A percentile compares a stretch with the other conserved stretches of the same genome.
These are phyloP conservation scores for Notolepis coatsorum DNA, from an alignment of 2,797 vertebrate genomes.

Conservation along the genomic window DNA sequence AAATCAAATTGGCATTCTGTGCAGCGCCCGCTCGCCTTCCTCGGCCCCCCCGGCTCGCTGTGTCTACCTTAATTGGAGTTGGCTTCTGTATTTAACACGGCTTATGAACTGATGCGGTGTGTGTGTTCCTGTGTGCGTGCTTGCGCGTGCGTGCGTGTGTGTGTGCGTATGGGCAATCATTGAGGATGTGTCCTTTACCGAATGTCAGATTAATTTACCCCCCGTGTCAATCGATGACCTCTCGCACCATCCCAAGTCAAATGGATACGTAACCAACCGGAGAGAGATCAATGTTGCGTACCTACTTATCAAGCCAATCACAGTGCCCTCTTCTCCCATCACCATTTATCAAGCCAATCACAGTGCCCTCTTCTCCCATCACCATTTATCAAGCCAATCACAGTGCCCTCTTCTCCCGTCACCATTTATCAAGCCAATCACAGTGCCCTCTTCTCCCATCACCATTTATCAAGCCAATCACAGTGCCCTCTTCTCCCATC, in stretches of 20 bases:
- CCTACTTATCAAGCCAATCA: no score
- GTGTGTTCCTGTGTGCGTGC: neutral
- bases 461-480: no score
- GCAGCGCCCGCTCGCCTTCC: slow-evolving; percentile 32
- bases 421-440: no score
- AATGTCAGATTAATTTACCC: slow-evolving; percentile 45
- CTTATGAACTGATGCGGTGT: slow-evolving; percentile 21
- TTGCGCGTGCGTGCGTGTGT: neutral
- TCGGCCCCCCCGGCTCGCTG: slow-evolving; percentile 35
- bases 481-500: no score
- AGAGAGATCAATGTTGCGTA: no score
- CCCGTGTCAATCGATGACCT: slow-evolving; percentile 47
- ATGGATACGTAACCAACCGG: no score
- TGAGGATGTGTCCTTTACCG: slow-evolving; percentile 28
- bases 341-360: no score
- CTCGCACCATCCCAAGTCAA: slow-evolving; percentile 19
- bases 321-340: no score
- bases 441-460: no score
- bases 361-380: no score
- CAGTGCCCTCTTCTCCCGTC: no score
- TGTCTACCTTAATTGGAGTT: slow-evolving; percentile 73
- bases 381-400: no score
- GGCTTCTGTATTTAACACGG: slow-evolving; percentile 54
- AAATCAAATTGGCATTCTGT: slow-evolving; percentile 67
- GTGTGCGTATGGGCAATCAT: slow-evolving; percentile 26